Base-by-base conservation (phyloP, 1,140 invertebrate genomes). In the Dendrolimus kikuchii region DNA sequence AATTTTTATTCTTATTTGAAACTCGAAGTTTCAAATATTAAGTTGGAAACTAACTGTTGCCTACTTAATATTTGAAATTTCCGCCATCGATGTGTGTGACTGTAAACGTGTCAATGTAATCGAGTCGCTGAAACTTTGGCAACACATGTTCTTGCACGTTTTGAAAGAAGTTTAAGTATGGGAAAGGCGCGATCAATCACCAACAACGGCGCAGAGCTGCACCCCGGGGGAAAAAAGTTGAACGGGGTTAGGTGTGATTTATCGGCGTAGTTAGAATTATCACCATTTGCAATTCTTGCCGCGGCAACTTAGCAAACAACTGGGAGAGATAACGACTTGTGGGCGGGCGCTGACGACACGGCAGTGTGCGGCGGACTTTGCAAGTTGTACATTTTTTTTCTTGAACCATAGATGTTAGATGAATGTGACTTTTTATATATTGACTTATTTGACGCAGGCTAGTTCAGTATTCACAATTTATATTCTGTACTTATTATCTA, bases 201-300 rank as follows among this genome's bases (percentile, higher is more conserved):
- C 60, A 70, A 81, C 77, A 78, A 76, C 74, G 72, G 59, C 58
- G 66, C 56, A 57, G 59, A 73, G 69, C 48, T 66, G 72, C 72
- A 71, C 80, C 77, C 81, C 60, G 50, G 71, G 72, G 82, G 72
- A 80, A 84, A 84, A 83, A 86, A 81, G 55, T 82, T 75, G 67
- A 79, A 74, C 76, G 77, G 60, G 71, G 62, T 71, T 66, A 67
- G 60, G 71, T 23, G 71, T 82, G 82, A 86, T 86, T 86, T 86
- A 86, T 86, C 57, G 77, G 69, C 60, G 77, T 80, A 84, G 79
- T 86, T 82, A 64, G 79, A 86, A 86, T 86, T 86, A 86, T 84
- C 74, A 72, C 82, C 73, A 86, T 86, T 86, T 83, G 82, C 82
- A 86, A 86, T 86, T 86, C 80, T 78, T 81, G 75, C 68, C 70